These are phyloP conservation scores for Gonioctena quinquepunctata DNA, from an alignment of 1,140 invertebrate species.

Conservation along the genomic window DNA sequence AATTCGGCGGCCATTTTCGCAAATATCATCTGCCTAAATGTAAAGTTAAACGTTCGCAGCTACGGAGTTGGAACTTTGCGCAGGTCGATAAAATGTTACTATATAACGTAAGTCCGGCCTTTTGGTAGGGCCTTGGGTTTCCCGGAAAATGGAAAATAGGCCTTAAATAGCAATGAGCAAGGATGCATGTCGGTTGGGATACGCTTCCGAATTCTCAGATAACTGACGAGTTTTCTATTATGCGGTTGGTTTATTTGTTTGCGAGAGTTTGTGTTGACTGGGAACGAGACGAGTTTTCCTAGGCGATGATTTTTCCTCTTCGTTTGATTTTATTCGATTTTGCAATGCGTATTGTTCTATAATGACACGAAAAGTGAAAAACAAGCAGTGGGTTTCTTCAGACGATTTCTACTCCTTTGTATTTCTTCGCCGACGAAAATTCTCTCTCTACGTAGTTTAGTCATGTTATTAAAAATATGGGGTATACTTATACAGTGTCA, in stretches of 20 bases:
- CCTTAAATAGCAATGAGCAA: slow-evolving; percentile 21
- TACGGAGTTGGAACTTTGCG: slow-evolving; percentile 2
- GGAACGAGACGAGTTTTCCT: not conserved
- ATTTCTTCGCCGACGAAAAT: no score
- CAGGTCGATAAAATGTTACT: slow-evolving; percentile 26
- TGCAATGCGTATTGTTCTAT: no score
- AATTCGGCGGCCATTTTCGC: not conserved
- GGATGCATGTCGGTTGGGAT: not conserved
- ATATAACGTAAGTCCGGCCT: slow-evolving; percentile 29
- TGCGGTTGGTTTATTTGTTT: not conserved
- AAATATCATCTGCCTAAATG: not conserved
- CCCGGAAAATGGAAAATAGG: slow-evolving; percentile 35
- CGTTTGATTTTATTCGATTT: not conserved
- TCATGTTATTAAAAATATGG: no score
- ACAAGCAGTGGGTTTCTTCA: no score
- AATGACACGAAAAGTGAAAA: no score
- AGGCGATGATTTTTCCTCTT: not conserved
- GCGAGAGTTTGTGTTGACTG: not conserved
- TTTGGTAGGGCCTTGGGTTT: slow-evolving; percentile 25
- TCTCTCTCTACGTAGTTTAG: no score
- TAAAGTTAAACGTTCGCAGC: slow-evolving; percentile 2
- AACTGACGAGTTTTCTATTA: not conserved
- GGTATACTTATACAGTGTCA: no score
- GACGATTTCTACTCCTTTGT: no score
- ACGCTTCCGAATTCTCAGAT: not conserved